A percentile compares a stretch with the other conserved stretches of the same genome.
These are phyloP conservation scores for Gallinago media DNA, from an alignment of 2,113 vertebrate species.

Conservation along the genomic window DNA sequence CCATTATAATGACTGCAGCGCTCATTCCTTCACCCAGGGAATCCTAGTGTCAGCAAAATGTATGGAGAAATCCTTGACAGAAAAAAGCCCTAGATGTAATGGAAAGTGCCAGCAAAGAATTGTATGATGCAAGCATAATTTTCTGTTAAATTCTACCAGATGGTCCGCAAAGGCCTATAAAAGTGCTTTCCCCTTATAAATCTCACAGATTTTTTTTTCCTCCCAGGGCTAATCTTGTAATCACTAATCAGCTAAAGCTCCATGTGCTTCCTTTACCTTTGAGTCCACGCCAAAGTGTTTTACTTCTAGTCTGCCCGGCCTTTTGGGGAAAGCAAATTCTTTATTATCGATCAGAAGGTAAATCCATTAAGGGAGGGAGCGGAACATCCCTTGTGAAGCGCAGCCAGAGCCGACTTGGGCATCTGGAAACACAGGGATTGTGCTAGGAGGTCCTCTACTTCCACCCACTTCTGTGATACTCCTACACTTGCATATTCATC, in stretches of 20 bases:
- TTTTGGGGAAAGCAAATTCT: constrained; percentile 7
- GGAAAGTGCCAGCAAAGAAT: constrained; percentile 19
- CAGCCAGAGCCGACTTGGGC: background rate
- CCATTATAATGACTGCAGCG: background rate
- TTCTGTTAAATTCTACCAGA: constrained; percentile 35
- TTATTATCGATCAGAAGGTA: constrained; percentile 25
- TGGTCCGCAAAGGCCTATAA: background rate
- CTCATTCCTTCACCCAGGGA: constrained; percentile 9
- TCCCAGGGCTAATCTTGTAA: constrained; percentile 14
- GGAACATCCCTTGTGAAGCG: background rate
- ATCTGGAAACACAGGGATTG: background rate
- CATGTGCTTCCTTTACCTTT: constrained; percentile 28
- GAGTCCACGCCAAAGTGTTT: constrained; percentile 3
- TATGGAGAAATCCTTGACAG: background rate
- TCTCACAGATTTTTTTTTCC: constrained; percentile 2
- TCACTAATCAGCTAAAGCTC: constrained; percentile 25
- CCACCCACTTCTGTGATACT: background rate
- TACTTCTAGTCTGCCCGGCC: background rate
- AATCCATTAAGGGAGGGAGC: background rate
- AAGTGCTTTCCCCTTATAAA: constrained; percentile 34
- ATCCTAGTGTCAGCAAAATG: constrained; percentile 15
- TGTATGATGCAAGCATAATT: constrained; percentile 15
- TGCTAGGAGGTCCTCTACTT: background rate
- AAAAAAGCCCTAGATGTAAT: constrained; percentile 3
- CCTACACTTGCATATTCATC: background rate